Conservation (phyloP, 2,888 invertebrate species). For the Lycocerus yunnanus region DNA sequence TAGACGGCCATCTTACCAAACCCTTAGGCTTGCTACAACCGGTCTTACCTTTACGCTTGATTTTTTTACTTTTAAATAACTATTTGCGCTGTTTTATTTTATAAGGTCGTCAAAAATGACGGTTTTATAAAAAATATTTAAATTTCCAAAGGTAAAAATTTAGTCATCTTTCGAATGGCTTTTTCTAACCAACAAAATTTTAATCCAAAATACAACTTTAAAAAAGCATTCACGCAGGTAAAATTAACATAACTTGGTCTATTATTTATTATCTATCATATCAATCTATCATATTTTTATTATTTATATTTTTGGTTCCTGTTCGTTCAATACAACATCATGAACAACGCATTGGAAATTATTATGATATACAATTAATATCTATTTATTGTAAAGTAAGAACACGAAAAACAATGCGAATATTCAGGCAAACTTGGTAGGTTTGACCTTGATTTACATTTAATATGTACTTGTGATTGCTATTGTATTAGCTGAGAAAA, state of each 20-base stretch:
- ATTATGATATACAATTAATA: no score
- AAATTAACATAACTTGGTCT: not conserved
- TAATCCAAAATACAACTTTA: no score
- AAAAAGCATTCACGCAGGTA: not conserved
- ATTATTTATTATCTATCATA: not conserved
- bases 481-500: not conserved
- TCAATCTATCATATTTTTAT: no score
- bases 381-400: no score
- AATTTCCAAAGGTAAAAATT: not conserved
- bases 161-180: not conserved
- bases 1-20: slow-evolving; percentile 41
- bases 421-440: not conserved
- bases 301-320: not conserved
- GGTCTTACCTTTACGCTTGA: slow-evolving; percentile 32
- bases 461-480: not conserved
- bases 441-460: not conserved
- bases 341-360: no score
- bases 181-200: not conserved
- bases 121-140: not conserved
- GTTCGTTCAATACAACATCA: not conserved
- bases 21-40: slow-evolving; percentile 37
- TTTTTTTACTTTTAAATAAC: slow-evolving; percentile 4
- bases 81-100: not conserved
- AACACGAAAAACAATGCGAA: no score
- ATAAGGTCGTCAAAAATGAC: not conserved